Conservation (phyloP, 2,888 invertebrate genomes). For the Dastarcus helophoroides region DNA sequence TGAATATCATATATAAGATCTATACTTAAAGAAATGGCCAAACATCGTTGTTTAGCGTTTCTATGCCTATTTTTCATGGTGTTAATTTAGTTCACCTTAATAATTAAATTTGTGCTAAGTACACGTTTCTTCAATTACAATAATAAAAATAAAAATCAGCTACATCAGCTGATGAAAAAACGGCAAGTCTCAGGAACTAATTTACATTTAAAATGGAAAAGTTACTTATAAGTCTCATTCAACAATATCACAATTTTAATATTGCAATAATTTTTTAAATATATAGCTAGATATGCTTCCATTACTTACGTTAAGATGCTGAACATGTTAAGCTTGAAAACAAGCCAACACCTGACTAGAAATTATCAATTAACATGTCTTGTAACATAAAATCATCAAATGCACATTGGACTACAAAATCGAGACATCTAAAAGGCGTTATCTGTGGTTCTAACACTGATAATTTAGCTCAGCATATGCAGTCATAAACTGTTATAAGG, state of each 20-base stretch:
- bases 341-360: constrained; percentile 17
- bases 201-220: constrained; percentile 33
- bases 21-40: constrained; percentile 18
- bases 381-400: constrained; percentile 5
- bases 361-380: constrained; percentile 6
- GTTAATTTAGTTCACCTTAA: constrained; percentile 23
- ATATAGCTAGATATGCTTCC: constrained; percentile 36
- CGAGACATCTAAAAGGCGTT: constrained; percentile 9
- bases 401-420: constrained; percentile 9
- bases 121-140: constrained; percentile 22
- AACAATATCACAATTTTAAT: constrained; percentile 39
- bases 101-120: constrained; percentile 34
- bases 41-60: constrained; percentile 28
- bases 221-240: constrained; percentile 37
- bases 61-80: constrained; percentile 17
- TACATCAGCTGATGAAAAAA: constrained; percentile 11
- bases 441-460: too few species aligned
- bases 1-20: constrained; percentile 17
- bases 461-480: too few species aligned
- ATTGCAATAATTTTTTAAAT: constrained; percentile 35
- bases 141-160: constrained; percentile 3
- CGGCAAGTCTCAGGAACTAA: constrained; percentile 31
- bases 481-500: too few species aligned
- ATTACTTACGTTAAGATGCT: constrained; percentile 24
- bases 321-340: constrained; percentile 19